Base-by-base conservation (phyloP, 2,113 vertebrate species). In the Dicaeum eximium region DNA sequence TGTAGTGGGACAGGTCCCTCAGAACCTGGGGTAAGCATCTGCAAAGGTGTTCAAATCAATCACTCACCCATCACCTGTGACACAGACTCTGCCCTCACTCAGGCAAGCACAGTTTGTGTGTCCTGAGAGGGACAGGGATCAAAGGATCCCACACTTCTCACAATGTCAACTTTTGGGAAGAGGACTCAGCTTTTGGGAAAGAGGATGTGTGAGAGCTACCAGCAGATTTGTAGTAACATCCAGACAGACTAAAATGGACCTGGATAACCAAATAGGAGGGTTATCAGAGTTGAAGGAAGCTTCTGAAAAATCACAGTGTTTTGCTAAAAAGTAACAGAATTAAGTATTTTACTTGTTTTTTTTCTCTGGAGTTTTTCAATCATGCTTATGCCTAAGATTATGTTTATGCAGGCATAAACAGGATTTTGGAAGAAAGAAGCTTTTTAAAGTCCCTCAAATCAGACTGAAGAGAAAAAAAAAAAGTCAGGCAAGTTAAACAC, bases 71-170 rank as follows among this genome's bases (percentile, higher is more conserved):
- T 11, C 77, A 47, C 4, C 47, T 42, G 23, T 47, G 61, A 80
- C 54, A 37, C 0, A 69, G 22, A 38, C 56, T 38, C 13, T 31
- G 19, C 35, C 13, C 72, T 83, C 71, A 56, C 25, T 80, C 45
- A 61, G 37, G n/a, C 33, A 28, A 69, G 31, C 7, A 15, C 7
- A 10, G 16, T 13, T 82, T 0, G 1, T 40, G 22, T 6, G 2
- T 72, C 28, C 22, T 1, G 2, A 73, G 10, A 77, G 14, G 17
- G 11, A 71, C 51, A 53, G 37, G 9, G 45, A 53, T 28, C 58
- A 80, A 88, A 86, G 37, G 17, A 79, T 62, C 17, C 18, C 57
- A 80, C 27, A 51, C 13, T 51, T 85, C 58, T 69, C 66, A 38
- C 16, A 8, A 19, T 27, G 23, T 21, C 78, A 64, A 23, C 6